phyloP scores from a whole-genome alignment of 2,113 vertebrate genomes.

The Pachycephala philippinensis region DNA sequence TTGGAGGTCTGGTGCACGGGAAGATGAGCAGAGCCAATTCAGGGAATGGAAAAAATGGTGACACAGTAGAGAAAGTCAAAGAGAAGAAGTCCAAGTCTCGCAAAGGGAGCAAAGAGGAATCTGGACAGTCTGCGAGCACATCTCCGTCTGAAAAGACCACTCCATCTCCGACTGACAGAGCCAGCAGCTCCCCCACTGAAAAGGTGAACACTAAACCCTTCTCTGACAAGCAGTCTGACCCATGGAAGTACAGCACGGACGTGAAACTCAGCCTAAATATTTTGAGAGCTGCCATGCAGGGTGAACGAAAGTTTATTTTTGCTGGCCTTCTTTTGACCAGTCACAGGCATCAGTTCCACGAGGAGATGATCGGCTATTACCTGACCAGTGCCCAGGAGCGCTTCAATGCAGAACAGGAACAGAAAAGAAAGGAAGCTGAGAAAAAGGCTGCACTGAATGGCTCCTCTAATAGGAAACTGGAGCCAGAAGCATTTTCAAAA shows the following conservation, averaged over 20 bases:
- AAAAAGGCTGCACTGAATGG: slow-evolving; percentile 69
- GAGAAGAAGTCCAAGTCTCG: slow-evolving; percentile 79
- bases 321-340: slow-evolving; percentile 94
- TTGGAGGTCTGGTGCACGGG: slow-evolving; percentile 93
- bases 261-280: slow-evolving; percentile 99
- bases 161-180: slow-evolving; percentile 89
- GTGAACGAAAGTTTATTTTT: slow-evolving; percentile 97
- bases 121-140: slow-evolving; percentile 88
- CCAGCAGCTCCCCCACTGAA: slow-evolving; percentile 73
- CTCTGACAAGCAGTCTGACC: slow-evolving; percentile 82
- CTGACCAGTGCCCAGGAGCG: slow-evolving; percentile 95
- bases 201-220: slow-evolving; percentile 69
- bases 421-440: slow-evolving; percentile 86
- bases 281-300: slow-evolving; percentile 96
- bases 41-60: slow-evolving; percentile 82
- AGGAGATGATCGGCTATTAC: slow-evolving; percentile 98
- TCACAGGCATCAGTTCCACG: slow-evolving; percentile 96
- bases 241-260: slow-evolving; percentile 98
- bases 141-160: slow-evolving; percentile 94
- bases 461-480: slow-evolving; percentile 64
- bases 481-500: slow-evolving; percentile 70
- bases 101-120: slow-evolving; percentile 89
- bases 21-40: slow-evolving; percentile 91
- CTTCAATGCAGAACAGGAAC: slow-evolving; percentile 95
- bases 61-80: slow-evolving; percentile 69